Evolutionary conservation across 2,888 invertebrate species (phyloP), one percentile per base, ranked within the genome.

Genomic region (Troglohyphantes excavatus): DNA sequence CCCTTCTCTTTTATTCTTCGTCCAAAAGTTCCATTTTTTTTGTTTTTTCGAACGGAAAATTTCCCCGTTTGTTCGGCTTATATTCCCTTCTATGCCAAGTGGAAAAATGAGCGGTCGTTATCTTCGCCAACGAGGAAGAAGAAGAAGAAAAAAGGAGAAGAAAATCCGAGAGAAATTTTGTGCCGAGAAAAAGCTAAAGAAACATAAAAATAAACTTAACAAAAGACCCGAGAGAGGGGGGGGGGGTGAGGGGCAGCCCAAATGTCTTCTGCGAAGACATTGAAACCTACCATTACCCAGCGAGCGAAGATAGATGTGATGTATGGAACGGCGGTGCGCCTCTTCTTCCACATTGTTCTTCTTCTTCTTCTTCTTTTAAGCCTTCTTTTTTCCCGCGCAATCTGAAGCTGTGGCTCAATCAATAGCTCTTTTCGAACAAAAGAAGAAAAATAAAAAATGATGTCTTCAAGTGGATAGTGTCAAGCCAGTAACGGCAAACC

Each of bases 311-410:
- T 85, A 68, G 85, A 85, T 76, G 85, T 85, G 85, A 85, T 75
- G 85, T 85, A 85, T 76, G 76, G 27, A 85, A 85, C 85, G 85
- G 85, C 85, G 85, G 76, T 68, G 84, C 65, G 73, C 75, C 63
- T 84, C 84, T 84, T 84, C 84, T 84, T 84, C 84, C 84, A 73
- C 84, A 84, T 73, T 84, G 82, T 82, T 83, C 83, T 83, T 83
- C 73, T 59, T 27, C 21, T 72, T 67, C 65, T 23, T 63, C 76
- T 76, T 27, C 27, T 39, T 29, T n/a, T 11, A n/a, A 53, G 33
- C 21, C 19, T 68, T 68, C 68, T 53, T 75, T 59, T 76, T 76
- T 75, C 63, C 82, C 82, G 63, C 72, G 82, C 82, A 83, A 76
- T 75, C 75, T 85, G 85, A 85, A 76, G 85, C 68, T 78, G 86